Evolutionary conservation across 2,113 vertebrate species (phyloP), one percentile per base, ranked within the genome.

Genomic region (Mirza zaza): DNA sequence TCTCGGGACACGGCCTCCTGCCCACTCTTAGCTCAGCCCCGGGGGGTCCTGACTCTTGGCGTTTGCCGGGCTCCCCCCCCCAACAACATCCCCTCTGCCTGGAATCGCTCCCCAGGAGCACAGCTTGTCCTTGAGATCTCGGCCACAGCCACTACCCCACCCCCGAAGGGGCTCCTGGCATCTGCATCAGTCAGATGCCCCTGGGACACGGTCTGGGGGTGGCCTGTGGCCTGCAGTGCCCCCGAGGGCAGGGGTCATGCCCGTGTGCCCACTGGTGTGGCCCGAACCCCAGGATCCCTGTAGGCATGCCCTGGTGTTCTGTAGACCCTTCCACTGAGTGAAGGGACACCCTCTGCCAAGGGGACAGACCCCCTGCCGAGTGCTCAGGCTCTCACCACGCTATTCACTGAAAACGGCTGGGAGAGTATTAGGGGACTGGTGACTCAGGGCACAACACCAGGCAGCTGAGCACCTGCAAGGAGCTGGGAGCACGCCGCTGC

Each of bases 401-500:
- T 55, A 0, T 4, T 4, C 4, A 3, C 0, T 6, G 12, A 36
- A 17, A 25, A 8, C 1, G 32, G n/a, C 32, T 8, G 8, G 65
- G 36, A 27, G 32, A 23, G 15, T 1, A 1, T 6, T 1, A 3
- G 21, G 6, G 18, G 67, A 39, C 9, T 32, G 42, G 21, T 4
- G 8, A 9, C 0, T 39, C 5, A 2, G 80, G 3, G 15, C 8
- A 4, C 20, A 17, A 25, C 5, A 11, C 9, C 4, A 59, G 76
- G 13, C 8, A 0, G 3, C 52, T 14, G 5, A 32, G 52, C 63
- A 4, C 32, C 50, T 0, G 34, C 8, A 0, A 1, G 0, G 0
- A 1, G 8, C 75, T 76, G 0, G 20, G 42, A 82, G 6, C 0
- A 0, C 3, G 20, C 18, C 6, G 52, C n/a, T 11, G 5, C n/a